Evolutionary conservation across 2,888 invertebrate genomes (phyloP).

Genomic region (Macrosoma leucophasiata): DNA sequence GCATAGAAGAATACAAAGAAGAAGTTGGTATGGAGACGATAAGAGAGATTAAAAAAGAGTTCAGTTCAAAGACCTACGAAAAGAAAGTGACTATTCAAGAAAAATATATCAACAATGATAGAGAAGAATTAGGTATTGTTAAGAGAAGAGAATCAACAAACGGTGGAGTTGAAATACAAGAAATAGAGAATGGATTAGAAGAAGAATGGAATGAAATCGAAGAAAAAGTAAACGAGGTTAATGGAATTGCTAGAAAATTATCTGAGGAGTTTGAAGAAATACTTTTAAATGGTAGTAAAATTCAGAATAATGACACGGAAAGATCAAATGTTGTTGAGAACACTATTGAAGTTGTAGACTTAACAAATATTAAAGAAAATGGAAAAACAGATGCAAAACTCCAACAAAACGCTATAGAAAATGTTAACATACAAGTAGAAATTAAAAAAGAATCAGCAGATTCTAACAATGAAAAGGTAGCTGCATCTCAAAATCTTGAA

Average conservation of each 20-base stretch:
- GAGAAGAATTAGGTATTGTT: constrained; percentile 6
- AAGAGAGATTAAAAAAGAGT: constrained; percentile 8
- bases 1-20: constrained; percentile 64
- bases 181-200: constrained; percentile 20
- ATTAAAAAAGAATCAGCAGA: too few species aligned
- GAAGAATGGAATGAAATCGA: constrained; percentile 27
- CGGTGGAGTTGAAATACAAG: constrained; percentile 17
- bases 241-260: constrained; percentile 5
- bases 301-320: too few species aligned
- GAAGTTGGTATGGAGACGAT: constrained; percentile 48
- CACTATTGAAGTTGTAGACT: constrained; percentile 2
- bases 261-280: too few species aligned
- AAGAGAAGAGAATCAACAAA: constrained; percentile 10
- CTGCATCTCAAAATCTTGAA: constrained; percentile 10
- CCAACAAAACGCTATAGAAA: background rate
- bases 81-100: background rate
- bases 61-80: constrained; percentile 1
- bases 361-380: background rate
- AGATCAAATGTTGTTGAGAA: too few species aligned
- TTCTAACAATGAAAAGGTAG: too few species aligned
- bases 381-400: constrained; percentile 2
- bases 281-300: too few species aligned
- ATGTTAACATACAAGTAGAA: too few species aligned
- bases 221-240: constrained; percentile 18
- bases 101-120: background rate